Percentiles rank a stretch among this genome's conserved stretches.
Evolutionary conservation across 1,140 invertebrate species (phyloP).

Genomic region (Pinna nobilis): DNA sequence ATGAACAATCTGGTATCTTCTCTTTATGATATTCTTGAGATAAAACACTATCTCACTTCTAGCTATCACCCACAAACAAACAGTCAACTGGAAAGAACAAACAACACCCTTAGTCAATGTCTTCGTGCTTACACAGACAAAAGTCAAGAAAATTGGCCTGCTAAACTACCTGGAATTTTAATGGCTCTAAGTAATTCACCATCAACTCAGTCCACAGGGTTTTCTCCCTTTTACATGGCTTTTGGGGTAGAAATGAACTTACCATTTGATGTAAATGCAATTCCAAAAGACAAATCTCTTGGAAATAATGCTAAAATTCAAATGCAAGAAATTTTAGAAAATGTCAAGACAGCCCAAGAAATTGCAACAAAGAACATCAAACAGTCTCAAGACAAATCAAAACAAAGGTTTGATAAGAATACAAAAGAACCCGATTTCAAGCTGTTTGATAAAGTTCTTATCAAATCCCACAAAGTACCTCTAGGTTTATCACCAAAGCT

Average conservation of each 20-base stretch:
- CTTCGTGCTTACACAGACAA: constrained; percentile 4
- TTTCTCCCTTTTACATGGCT: constrained; percentile 15
- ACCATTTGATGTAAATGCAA: background rate
- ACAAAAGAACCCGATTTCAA: background rate
- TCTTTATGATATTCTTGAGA: constrained; percentile 30
- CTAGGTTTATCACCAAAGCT: constrained; percentile 32
- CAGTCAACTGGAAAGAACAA: constrained; percentile 1
- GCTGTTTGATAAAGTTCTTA: constrained; percentile 17
- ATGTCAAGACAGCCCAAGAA: background rate
- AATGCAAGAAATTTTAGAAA: background rate
- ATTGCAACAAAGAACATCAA: constrained; percentile 7
- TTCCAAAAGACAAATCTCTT: background rate
- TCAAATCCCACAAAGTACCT: background rate
- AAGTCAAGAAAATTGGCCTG: constrained; percentile 22
- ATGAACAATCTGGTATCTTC: constrained; percentile 11
- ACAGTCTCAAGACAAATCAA: background rate
- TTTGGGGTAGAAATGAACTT: constrained; percentile 39
- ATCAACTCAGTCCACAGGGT: constrained; percentile 8
- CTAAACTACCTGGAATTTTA: constrained; percentile 10
- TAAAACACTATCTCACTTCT: constrained; percentile 3
- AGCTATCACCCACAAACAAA: constrained; percentile 22
- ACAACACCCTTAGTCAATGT: constrained; percentile 2
- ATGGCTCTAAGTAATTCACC: constrained; percentile 28
- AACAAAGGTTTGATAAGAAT: constrained; percentile 22
- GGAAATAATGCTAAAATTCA: constrained; percentile 5